phyloP scores from a whole-genome alignment of 2,113 vertebrate genomes.

The Tragelaphus buxtoni region DNA sequence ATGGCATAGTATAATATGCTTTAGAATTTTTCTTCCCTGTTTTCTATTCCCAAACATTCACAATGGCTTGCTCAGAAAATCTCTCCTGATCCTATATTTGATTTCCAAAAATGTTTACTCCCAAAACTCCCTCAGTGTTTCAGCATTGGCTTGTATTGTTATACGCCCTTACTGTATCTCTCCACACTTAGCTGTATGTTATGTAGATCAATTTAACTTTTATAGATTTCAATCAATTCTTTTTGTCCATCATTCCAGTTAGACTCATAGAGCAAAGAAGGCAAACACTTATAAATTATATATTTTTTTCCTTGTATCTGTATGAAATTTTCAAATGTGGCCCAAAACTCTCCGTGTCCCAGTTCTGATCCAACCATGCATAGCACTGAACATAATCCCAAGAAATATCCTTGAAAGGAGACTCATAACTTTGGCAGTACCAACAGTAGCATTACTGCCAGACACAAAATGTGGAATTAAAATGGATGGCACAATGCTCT shows the following conservation, averaged over 20 bases:
- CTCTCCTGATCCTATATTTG: neutral
- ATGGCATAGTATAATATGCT: neutral
- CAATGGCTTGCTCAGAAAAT: neutral
- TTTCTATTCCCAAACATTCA: neutral
- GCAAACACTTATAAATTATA: slow-evolving; percentile 39
- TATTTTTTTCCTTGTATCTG: slow-evolving; percentile 34
- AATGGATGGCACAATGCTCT: neutral
- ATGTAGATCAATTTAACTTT: neutral
- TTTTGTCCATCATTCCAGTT: slow-evolving; percentile 13
- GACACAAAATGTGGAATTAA: slow-evolving; percentile 18
- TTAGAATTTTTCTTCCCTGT: neutral
- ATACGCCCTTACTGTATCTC: neutral
- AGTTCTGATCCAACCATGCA: slow-evolving; percentile 16
- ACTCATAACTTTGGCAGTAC: neutral
- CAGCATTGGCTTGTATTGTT: neutral
- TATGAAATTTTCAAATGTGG: slow-evolving; percentile 24
- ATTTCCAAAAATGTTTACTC: neutral
- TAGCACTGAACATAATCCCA: slow-evolving; percentile 38
- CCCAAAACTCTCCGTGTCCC: neutral
- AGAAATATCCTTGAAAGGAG: slow-evolving; percentile 31
- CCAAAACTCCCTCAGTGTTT: neutral
- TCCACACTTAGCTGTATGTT: neutral
- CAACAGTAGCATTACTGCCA: neutral
- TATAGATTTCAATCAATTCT: slow-evolving; percentile 2
- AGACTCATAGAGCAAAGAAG: neutral